phyloP scores from a whole-genome alignment of 2,113 vertebrate species.

The Istiophorus platypterus region DNA sequence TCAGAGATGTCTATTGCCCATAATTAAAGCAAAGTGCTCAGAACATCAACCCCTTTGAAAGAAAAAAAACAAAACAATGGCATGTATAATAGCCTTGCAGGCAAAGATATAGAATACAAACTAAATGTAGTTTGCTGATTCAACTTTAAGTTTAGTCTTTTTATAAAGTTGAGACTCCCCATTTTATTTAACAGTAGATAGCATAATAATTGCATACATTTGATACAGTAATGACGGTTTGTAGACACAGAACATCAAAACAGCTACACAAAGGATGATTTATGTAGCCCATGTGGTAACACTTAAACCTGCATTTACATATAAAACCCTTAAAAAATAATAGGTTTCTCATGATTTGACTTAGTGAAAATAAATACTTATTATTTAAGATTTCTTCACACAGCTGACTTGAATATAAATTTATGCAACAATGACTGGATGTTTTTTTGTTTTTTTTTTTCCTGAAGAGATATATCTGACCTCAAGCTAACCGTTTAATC shows the following conservation, averaged over 20 bases:
- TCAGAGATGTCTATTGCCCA: background rate
- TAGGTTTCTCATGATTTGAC: background rate
- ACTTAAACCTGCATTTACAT: constrained; percentile 34
- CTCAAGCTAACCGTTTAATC: background rate
- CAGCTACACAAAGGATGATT: constrained; percentile 13
- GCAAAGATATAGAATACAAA: constrained; percentile 4
- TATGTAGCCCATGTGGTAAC: constrained; percentile 3
- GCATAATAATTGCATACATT: constrained; percentile 23
- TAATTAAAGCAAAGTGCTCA: constrained; percentile 3
- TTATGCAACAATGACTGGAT: constrained; percentile 4
- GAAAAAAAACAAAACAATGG: background rate
- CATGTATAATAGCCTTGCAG: background rate
- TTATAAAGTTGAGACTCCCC: background rate
- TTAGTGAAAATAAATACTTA: background rate
- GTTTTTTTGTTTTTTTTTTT: background rate
- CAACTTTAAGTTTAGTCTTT: background rate
- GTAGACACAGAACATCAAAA: constrained; percentile 22
- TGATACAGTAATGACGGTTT: constrained; percentile 6
- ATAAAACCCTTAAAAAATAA: background rate
- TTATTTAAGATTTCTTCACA: constrained; percentile 3
- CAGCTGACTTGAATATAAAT: no score
- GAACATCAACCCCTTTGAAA: constrained; percentile 25
- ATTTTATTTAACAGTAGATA: constrained; percentile 23
- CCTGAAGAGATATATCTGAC: background rate
- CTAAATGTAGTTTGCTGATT: constrained; percentile 5